Base-by-base conservation (phyloP, 1,140 invertebrate species). In the Temnothorax nylanderi region DNA sequence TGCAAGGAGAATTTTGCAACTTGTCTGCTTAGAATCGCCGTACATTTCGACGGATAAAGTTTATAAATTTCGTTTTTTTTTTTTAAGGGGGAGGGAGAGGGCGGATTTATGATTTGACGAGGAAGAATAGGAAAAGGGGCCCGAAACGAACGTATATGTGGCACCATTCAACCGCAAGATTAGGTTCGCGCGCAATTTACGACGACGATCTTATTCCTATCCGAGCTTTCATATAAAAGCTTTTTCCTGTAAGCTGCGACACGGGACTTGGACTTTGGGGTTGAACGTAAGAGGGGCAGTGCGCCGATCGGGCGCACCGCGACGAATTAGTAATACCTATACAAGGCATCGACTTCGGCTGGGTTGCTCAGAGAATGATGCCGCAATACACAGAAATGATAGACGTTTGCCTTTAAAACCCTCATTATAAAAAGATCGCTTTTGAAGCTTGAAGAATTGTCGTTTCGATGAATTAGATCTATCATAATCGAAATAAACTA, bases 231-330 rank as follows among this genome's bases (percentile, higher is more conserved):
- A 93, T 94, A 93, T 95, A 95, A 95, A 95, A 95, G 95, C 95
- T 95, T 95, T 95, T 95, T 93, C 95, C 93, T 95, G 95, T 95
- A 95, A 95, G 94, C 93, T 91, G 92, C 93, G 93, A 95, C 93
- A 94, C 91, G 92, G 88, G 72, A 85, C 85, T 86, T 78, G 62
- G 62, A 11, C 54, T 47, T 88, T 5, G 75, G 21, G 76, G 44
- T 18, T 54, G 51, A n/a, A 11, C 37, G 44, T 64, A 62, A 91
- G 89, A 90, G 88, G 91, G 75, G 84, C 64, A 54, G 16, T 37
- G 56, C 51, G 58, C 34, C 21, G 72, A 85, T 54, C 76, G 62
- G 8, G 41, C 80, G 60, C 86, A 87, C 91, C 90, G 85, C 87
- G 87, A 91, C 91, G 91, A 93, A 94, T 94, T 93, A 93, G 91